These are phyloP conservation scores for Thecophora atra DNA, from an alignment of 2,888 invertebrate species.

Conservation along the genomic window DNA sequence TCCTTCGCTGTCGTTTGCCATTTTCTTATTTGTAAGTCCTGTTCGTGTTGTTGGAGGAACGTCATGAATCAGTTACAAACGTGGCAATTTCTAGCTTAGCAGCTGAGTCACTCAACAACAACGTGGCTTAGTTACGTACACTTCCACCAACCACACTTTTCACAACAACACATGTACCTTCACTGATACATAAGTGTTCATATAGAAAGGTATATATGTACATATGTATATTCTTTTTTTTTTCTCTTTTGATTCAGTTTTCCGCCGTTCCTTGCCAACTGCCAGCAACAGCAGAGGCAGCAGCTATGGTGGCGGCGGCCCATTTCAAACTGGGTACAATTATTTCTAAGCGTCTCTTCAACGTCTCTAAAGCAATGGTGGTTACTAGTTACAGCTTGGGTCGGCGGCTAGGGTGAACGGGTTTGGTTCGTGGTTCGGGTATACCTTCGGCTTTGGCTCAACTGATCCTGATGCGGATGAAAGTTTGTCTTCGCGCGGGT, in stretches of 20 bases:
- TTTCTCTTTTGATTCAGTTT: constrained; percentile 8
- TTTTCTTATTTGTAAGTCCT: constrained; percentile 24
- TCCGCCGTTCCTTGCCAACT: constrained; percentile 31
- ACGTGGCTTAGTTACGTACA: constrained; percentile 14
- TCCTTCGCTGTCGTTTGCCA: constrained; percentile 32
- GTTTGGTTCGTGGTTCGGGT: constrained; percentile 8
- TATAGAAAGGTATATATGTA: constrained; percentile 6
- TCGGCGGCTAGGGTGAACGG: constrained; percentile 1
- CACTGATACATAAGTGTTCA: not conserved
- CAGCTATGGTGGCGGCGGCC: not conserved
- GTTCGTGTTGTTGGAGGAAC: not conserved
- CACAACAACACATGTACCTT: constrained; percentile 4
- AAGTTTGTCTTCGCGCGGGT: constrained; percentile 38
- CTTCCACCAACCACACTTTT: constrained; percentile 7
- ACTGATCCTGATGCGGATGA: constrained; percentile 28
- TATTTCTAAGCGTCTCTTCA: constrained; percentile 21
- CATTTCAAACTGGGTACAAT: constrained; percentile 20
- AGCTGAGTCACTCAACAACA: constrained; percentile 29
- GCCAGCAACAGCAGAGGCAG: constrained; percentile 10
- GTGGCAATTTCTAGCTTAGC: constrained; percentile 36
- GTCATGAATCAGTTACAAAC: constrained; percentile 27
- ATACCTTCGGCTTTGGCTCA: constrained; percentile 4
- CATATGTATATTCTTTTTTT: too few relatives aligned
- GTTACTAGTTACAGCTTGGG: not conserved
- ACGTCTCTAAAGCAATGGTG: not conserved